These are phyloP conservation scores for Lochmaea capreae DNA, from an alignment of 2,888 invertebrate species.

Conservation along the genomic window DNA sequence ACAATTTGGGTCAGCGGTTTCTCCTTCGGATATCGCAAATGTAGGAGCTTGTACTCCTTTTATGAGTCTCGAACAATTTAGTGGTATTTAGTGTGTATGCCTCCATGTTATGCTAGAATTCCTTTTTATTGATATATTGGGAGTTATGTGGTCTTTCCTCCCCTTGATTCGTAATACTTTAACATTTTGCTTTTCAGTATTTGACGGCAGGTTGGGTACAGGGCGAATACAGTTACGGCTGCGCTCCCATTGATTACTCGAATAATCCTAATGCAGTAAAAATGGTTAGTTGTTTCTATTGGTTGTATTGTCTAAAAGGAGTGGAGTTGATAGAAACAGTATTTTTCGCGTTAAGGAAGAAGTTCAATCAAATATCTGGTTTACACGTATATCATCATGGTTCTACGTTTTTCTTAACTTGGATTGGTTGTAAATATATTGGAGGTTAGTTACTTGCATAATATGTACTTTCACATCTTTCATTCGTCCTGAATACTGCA, in stretches of 20 bases:
- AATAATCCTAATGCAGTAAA: constrained; percentile 71
- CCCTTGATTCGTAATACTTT: not conserved
- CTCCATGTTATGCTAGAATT: no score
- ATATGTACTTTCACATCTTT: no score
- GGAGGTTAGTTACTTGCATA: constrained; percentile 68
- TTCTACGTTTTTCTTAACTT: constrained; percentile 71
- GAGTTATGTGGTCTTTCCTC: no score
- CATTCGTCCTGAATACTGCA: no score
- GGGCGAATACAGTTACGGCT: constrained; percentile 70
- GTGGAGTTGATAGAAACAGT: constrained; percentile 77
- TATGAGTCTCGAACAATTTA: no score
- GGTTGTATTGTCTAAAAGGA: constrained; percentile 74
- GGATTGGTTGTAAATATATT: constrained; percentile 73
- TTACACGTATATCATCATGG: constrained; percentile 82
- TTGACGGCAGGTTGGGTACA: constrained; percentile 76
- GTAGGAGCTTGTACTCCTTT: no score
- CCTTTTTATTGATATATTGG: no score
- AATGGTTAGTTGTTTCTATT: constrained; percentile 69
- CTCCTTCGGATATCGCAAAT: no score
- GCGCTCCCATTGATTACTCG: constrained; percentile 79
- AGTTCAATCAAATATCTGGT: constrained; percentile 76
- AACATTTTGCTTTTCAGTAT: constrained; percentile 63
- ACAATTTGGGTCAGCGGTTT: no score
- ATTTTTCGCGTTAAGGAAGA: constrained; percentile 79
- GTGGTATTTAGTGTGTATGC: no score